Conservation (phyloP, 2,888 invertebrate species). For the Trichogramma evanescens region DNA sequence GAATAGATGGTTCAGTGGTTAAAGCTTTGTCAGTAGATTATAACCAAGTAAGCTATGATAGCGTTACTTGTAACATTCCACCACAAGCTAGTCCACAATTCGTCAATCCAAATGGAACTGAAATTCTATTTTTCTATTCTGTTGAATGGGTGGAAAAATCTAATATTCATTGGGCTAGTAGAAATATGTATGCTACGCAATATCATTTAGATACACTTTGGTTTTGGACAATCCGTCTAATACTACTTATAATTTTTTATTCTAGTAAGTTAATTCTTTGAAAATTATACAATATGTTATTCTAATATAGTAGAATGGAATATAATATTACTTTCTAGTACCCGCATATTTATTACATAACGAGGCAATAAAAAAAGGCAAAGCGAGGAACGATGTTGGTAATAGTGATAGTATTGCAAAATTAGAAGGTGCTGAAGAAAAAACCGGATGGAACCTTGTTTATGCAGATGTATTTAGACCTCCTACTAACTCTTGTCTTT, state of each 20-base stretch:
- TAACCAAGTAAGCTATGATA: slow-evolving; percentile 60
- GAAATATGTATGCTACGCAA: slow-evolving; percentile 93
- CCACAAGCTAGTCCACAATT: slow-evolving; percentile 58
- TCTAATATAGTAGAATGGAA: not conserved
- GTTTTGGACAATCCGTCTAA: slow-evolving; percentile 97
- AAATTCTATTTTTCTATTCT: slow-evolving; percentile 85
- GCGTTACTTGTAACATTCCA: slow-evolving; percentile 60
- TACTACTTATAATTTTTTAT: slow-evolving; percentile 92
- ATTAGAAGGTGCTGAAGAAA: slow-evolving; percentile 91
- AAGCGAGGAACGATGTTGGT: slow-evolving; percentile 89
- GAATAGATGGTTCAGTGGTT: slow-evolving; percentile 96
- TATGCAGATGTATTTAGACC: slow-evolving; percentile 98
- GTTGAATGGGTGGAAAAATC: slow-evolving; percentile 77
- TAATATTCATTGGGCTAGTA: slow-evolving; percentile 90
- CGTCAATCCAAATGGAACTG: slow-evolving; percentile 65
- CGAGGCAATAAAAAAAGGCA: slow-evolving; percentile 85
- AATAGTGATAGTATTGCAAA: slow-evolving; percentile 54
- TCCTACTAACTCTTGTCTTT: slow-evolving; percentile 78
- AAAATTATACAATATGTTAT: not conserved
- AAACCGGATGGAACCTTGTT: slow-evolving; percentile 98
- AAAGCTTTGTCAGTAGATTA: slow-evolving; percentile 74
- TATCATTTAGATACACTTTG: slow-evolving; percentile 97
- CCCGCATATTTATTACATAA: slow-evolving; percentile 98
- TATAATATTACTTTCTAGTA: slow-evolving; percentile 52
- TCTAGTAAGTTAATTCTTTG: slow-evolving; percentile 63